Percentiles rank a stretch among this genome's conserved stretches.
Conservation (phyloP, 2,888 invertebrate genomes). For the Diaprepes abbreviatus region DNA sequence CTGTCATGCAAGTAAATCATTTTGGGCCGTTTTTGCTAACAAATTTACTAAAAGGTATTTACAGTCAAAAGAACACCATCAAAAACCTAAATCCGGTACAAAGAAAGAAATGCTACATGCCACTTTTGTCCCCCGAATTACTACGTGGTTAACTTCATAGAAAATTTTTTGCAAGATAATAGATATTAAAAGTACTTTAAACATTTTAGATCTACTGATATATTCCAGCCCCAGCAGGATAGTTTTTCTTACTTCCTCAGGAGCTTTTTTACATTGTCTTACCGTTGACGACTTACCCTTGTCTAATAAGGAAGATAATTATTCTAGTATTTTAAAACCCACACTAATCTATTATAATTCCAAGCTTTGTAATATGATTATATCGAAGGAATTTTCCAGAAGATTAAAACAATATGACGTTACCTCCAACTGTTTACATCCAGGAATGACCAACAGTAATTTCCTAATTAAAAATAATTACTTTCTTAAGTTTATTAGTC, state of each 20-base stretch:
- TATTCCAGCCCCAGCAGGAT: slow-evolving; percentile 39
- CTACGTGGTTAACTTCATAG: too few species aligned
- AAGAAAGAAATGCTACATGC: too few species aligned
- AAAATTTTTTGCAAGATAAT: too few species aligned
- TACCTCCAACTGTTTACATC: slow-evolving; percentile 54
- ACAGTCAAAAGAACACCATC: too few species aligned
- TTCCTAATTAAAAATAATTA: slow-evolving; percentile 47
- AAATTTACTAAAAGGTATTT: slow-evolving; percentile 49
- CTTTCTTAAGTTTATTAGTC: slow-evolving; percentile 25
- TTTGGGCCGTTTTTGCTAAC: slow-evolving; percentile 53
- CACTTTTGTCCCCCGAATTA: too few species aligned
- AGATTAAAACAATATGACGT: slow-evolving; percentile 45
- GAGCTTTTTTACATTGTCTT: slow-evolving; percentile 39
- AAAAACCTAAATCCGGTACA: too few species aligned
- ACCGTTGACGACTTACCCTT: slow-evolving; percentile 41
- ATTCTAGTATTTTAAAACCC: slow-evolving; percentile 5
- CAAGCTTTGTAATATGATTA: slow-evolving; percentile 56
- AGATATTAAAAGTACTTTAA: too few species aligned
- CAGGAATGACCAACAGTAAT: slow-evolving; percentile 54
- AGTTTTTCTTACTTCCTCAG: slow-evolving; percentile 43
- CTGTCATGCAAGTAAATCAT: slow-evolving; percentile 52
- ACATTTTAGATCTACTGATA: slow-evolving; percentile 42
- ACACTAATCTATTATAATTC: slow-evolving; percentile 55
- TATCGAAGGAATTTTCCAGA: slow-evolving; percentile 51
- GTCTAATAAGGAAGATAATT: neutral